Evolutionary conservation across 1,140 invertebrate species (phyloP), one percentile per base, ranked within the genome.

Genomic region (Anastrepha obliqua): DNA sequence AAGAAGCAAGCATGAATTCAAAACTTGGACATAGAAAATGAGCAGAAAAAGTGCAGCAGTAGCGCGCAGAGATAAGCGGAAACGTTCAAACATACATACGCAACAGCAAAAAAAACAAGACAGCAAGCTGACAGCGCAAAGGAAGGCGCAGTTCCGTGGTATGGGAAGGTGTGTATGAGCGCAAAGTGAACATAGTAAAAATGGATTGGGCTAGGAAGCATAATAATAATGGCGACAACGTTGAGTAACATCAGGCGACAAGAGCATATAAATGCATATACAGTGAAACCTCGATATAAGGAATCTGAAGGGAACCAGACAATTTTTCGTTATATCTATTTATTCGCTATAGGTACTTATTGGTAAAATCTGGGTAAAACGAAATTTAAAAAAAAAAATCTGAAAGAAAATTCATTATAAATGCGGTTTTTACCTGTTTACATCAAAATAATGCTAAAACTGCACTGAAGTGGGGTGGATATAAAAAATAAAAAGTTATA

Each of bases 1-100:
- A 81, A 81, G 47, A 55, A 81, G 44, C 62, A 86, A 86, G 62
- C 59, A 62, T 62, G 59, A 86, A 86, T 86, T 60, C 85, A 86
- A 86, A 86, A 86, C 58, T 86, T 62, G 85, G 13, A 81, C 47
- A 17, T 47, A 6, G 17, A 81, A 81, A 55, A 81, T 81, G 74
- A 6, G 8, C 2, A n/a, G 17, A n/a, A 86, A 86, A 86, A 62
- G 29, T 62, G 44, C 85, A 59, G 20, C 58, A 86, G 59, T n/a
- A 65, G 62, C 59, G 13, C 58, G 29, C 58, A 86, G 39, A 86
- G 58, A 86, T 65, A 86, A 86, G 29, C 85, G 81, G 51, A 67
- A 78, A 51, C 20, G 1, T n/a, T 6, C 15, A 51, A 5, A 78
- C 70, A 78, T 20, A 78, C 20, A 39, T 20, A 44, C 70, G 13